These are phyloP conservation scores for Ptiloglossa arizonensis DNA, from an alignment of 1,140 invertebrate genomes.

Conservation along the genomic window DNA sequence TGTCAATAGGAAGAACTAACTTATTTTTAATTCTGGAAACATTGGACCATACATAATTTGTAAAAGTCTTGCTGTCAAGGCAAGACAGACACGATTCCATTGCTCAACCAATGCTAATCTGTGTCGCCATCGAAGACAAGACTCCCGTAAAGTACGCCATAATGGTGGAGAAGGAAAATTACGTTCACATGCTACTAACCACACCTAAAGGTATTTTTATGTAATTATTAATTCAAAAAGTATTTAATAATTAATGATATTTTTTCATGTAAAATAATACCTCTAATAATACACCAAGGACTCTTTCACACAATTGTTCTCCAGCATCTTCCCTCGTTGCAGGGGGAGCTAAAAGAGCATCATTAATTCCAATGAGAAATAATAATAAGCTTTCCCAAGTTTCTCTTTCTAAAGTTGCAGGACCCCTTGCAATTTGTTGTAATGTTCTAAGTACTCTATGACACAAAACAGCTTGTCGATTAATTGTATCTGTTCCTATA, in stretches of 20 bases:
- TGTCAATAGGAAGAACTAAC: conserved; percentile 81
- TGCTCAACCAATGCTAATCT: conserved; percentile 95
- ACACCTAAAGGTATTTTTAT: conserved; percentile 82
- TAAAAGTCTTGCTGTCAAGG: conserved; percentile 91
- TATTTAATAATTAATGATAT: not conserved
- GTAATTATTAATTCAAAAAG: not conserved
- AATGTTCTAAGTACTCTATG: conserved; percentile 95
- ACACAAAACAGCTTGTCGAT: conserved; percentile 96
- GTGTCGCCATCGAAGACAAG: conserved; percentile 96
- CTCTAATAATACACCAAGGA: conserved; percentile 96
- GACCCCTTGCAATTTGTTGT: conserved; percentile 92
- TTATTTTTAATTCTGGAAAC: conserved; percentile 93
- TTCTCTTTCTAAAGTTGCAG: conserved; percentile 89
- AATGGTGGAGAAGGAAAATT: conserved; percentile 96
- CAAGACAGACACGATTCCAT: conserved; percentile 96
- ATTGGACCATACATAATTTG: conserved; percentile 94
- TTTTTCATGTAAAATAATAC: conserved; percentile 70
- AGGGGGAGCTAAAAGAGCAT: conserved; percentile 94
- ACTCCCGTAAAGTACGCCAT: conserved; percentile 97
- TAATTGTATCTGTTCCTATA: conserved; percentile 92
- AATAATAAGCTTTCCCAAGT: conserved; percentile 96
- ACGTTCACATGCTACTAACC: conserved; percentile 94
- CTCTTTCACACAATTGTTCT: conserved; percentile 96
- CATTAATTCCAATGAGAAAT: conserved; percentile 96
- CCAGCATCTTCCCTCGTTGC: conserved; percentile 96